A percentile compares a stretch with the other conserved stretches of the same genome.
Evolutionary conservation across 2,797 vertebrate genomes (phyloP).

Genomic region (Enteromius viviparus): DNA sequence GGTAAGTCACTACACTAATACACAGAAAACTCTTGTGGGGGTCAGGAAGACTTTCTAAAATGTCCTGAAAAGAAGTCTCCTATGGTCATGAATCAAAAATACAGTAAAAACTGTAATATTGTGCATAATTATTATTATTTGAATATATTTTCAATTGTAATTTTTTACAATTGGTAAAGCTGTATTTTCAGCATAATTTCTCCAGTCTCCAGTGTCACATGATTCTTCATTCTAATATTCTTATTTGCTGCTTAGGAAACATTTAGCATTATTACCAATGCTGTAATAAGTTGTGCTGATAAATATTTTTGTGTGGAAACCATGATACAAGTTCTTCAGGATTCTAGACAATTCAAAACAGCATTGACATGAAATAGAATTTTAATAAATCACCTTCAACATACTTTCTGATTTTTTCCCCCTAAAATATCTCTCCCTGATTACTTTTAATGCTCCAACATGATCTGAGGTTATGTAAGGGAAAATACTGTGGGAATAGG

Average conservation of each 20-base stretch:
- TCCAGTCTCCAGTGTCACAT: neutral
- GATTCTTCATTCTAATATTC: neutral
- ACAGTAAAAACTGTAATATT: too few species aligned
- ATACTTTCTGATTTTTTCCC: neutral
- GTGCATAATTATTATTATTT: neutral
- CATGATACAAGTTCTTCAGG: neutral
- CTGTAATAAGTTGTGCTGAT: neutral
- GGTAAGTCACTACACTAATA: constrained; percentile 72
- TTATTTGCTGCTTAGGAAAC: neutral
- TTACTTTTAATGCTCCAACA: neutral
- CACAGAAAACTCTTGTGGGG: neutral
- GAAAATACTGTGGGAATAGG: neutral
- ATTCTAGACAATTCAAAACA: neutral
- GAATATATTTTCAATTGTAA: neutral
- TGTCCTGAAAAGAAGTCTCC: too few species aligned
- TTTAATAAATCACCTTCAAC: neutral
- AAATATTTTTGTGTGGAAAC: neutral
- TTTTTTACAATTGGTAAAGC: neutral
- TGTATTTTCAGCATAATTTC: neutral
- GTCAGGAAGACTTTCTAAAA: neutral
- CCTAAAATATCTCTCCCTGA: neutral
- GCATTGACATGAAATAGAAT: neutral
- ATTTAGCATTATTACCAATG: neutral
- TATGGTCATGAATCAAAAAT: too few species aligned
- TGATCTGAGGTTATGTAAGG: neutral